Conservation (phyloP, 2,113 vertebrate genomes). For the Thunnus maccoyii region DNA sequence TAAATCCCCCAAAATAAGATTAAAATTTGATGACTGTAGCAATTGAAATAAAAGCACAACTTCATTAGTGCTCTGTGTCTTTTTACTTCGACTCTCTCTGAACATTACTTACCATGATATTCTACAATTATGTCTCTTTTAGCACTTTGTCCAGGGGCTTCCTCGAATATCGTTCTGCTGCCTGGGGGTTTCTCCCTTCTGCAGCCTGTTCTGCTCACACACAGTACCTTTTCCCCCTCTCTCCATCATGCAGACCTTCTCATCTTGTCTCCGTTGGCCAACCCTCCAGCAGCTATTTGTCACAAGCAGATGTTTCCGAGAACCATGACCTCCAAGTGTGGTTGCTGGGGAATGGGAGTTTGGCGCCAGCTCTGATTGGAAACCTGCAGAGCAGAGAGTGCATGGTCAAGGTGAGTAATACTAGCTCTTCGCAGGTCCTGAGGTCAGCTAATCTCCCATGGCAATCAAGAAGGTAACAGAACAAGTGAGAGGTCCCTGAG, state of each 20-base stretch:
- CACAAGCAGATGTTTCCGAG: conserved; percentile 72
- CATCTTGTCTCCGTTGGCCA: conserved; percentile 45
- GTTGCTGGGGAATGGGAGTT: conserved; percentile 54
- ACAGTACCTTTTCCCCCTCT: conserved; percentile 38
- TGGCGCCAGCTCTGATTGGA: conserved; percentile 66
- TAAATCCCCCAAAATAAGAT: conserved; percentile 28
- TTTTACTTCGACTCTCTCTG: conserved; percentile 9
- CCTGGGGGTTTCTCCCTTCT: conserved; percentile 19
- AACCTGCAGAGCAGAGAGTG: conserved; percentile 57
- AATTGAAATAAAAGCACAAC: conserved; percentile 20
- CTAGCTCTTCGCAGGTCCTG: conserved; percentile 47
- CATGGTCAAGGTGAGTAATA: conserved; percentile 73
- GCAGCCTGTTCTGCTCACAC: conserved; percentile 26
- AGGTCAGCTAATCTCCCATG: conserved; percentile 73
- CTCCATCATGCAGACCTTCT: conserved; percentile 44
- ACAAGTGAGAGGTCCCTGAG: conserved; percentile 40
- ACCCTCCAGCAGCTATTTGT: conserved; percentile 74
- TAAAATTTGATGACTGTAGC: conserved; percentile 44
- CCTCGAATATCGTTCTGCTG: conserved; percentile 27
- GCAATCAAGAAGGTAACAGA: conserved; percentile 71
- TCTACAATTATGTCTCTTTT: conserved; percentile 19
- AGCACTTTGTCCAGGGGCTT: conserved; percentile 11
- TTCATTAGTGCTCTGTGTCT: conserved; percentile 16
- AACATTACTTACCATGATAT: background rate
- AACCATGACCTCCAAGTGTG: conserved; percentile 62